Base-by-base conservation (phyloP, 2,113 vertebrate genomes). In the Bubo blakistoni region DNA sequence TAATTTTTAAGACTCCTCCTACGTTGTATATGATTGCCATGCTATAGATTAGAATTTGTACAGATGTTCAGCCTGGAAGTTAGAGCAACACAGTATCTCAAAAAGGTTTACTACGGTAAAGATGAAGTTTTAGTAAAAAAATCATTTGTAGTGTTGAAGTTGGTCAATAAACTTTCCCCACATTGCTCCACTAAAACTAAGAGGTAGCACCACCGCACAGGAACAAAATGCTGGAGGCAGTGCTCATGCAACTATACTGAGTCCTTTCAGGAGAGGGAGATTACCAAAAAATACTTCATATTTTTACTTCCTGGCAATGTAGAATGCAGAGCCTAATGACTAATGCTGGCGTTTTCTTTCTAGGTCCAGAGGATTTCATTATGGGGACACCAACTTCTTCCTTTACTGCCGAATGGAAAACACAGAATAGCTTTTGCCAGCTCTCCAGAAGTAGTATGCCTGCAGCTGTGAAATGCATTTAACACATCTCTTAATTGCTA, bases 241-340 rank as follows among this genome's bases (percentile, higher is more conserved):
- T 57, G 21, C 5, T 83, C 61, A n/a, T 42, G 34, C 12, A 54
- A 7, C 57, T 63, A 34, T 25, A 30, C 14, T 5, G 3, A 87
- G 44, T 32, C 51, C 36, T 74, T 73, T 63, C 42, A 78, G 38
- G 79, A 63, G 63, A 73, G 69, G 81, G 21, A 76, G 13, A 74
- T 47, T 66, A 69, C 40, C 5, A 51, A 74, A 94, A 92, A 88
- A 59, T 70, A 82, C 30, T 82, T 94, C 69, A 94, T 95, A 92
- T 97, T 96, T 92, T 98, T 20, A 93, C 96, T 98, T 98, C 96
- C 97, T 98, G 98, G 97, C 93, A 98, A 96, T 97, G 97, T 88
- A 98, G 97, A 98, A 98, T 96, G 95, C 95, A 98, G 97, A 98
- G 97, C 18, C 92, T 97, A 97, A 96, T 61, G 88, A 91, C 24